Evolutionary conservation across 2,797 vertebrate species (phyloP).

Genomic region (Mus spretus): DNA sequence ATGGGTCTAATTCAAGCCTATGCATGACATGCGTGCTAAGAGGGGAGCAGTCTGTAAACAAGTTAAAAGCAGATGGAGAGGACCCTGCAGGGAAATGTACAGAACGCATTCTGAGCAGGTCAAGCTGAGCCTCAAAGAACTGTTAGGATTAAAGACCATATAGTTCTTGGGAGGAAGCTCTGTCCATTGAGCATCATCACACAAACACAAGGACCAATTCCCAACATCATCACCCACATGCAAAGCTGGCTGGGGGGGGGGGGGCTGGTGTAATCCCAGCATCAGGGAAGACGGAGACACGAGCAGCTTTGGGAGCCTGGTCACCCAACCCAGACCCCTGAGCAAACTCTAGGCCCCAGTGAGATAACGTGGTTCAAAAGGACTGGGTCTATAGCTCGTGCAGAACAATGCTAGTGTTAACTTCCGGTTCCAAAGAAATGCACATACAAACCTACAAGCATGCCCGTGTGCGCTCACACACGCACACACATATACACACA

Average conservation of each 20-base stretch:
- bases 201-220: neutral
- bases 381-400: no score
- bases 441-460: neutral
- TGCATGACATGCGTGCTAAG: neutral
- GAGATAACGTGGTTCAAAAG: neutral
- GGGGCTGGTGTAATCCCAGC: neutral
- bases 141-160: neutral
- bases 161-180: neutral
- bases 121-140: no score
- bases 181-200: neutral
- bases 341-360: no score
- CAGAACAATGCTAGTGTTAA: neutral
- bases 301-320: neutral
- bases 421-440: neutral
- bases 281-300: no score
- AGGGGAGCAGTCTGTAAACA: neutral
- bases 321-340: neutral
- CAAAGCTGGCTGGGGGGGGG: no score
- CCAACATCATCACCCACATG: neutral
- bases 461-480: rapidly evolving
- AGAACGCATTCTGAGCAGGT: neutral
- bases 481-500: neutral
- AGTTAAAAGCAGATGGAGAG: neutral
- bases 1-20: neutral
- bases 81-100: neutral